Evolutionary conservation across 2,113 vertebrate genomes (phyloP), one percentile per base, ranked within the genome.

Genomic region (Petrocephalus zakoni): DNA sequence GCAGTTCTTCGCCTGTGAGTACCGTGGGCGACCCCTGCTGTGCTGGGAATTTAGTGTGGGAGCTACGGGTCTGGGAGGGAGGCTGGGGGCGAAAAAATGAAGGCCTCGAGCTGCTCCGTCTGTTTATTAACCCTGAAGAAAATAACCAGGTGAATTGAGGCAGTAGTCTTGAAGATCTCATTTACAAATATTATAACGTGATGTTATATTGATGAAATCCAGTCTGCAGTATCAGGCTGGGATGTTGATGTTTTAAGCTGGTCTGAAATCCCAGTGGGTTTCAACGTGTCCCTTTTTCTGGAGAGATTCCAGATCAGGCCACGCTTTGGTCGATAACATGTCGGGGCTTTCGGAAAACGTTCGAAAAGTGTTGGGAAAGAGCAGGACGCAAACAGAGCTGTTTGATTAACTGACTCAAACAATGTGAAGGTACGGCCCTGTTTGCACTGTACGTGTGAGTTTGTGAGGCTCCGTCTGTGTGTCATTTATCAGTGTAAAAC

Each of bases 1-100:
- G 98, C 98, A 99, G 94, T 99, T 95, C 92, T 99, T 99, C 21
- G 97, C 98, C 90, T 99, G 98, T 99, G 91, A 99, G 98, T 98
- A 94, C 0, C 13, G 52, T 8, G 5, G 13, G 4, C 58, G 11
- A 42, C 17, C 19, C 55, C 55, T 56, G 42, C 42, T 42, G 42
- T 42, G 42, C 42, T 1, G 42, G 42, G 42, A 42, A 42, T 42
- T 42, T 42, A 42, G 42, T 42, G 42, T 42, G 42, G 42, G 42
- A 42, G 42, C 42, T 42, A 42, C 3, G 42, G 42, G 42, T 3
- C 42, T 42, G 42, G 42, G 42, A 3, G 42, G 42, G 42, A n/a
- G 42, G 42, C 1, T 1, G 42, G 42, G 42, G 42, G 42, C 42
- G 42, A 42, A 29, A 10, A 75, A 75, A 37, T 19, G 15, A 19